phyloP scores from a whole-genome alignment of 2,113 vertebrate species.

The Seriola rivoliana region DNA sequence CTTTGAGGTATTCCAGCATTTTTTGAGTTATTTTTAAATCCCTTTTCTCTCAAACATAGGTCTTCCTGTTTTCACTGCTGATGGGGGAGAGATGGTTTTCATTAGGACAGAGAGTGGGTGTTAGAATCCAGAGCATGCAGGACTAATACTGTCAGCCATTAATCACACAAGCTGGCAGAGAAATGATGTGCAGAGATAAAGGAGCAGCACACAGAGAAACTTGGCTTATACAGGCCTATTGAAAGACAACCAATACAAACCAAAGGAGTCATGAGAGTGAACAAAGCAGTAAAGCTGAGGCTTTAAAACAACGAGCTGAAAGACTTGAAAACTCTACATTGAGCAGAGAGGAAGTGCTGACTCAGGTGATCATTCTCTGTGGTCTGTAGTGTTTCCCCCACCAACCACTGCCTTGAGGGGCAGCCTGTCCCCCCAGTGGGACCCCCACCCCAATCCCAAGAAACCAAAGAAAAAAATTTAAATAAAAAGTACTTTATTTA shows the following conservation, averaged over 20 bases:
- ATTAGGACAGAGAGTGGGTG: constrained; percentile 15
- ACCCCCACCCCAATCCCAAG: too few species aligned
- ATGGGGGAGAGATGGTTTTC: not conserved
- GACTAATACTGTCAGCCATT: constrained; percentile 26
- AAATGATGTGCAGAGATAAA: constrained; percentile 14
- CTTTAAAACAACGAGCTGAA: not conserved
- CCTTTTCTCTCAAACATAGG: not conserved
- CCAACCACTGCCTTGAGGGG: too few species aligned
- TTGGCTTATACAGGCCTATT: not conserved
- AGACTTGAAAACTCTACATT: not conserved
- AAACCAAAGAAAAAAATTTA: too few species aligned
- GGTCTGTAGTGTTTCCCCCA: too few species aligned
- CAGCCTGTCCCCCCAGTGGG: too few species aligned
- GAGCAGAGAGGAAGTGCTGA: too few species aligned
- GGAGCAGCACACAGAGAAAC: not conserved
- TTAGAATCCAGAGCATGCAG: constrained; percentile 43
- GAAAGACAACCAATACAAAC: not conserved
- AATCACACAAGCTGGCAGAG: constrained; percentile 25
- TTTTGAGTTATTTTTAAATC: not conserved
- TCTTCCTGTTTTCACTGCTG: not conserved
- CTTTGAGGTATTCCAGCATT: not conserved
- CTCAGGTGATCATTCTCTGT: too few species aligned
- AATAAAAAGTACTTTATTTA: too few species aligned
- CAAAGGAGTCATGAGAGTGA: not conserved
- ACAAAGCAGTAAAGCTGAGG: not conserved